Evolutionary conservation across 1,140 invertebrate species (phyloP), one percentile per base, ranked within the genome.

Genomic region (Octopus bimaculoides): DNA sequence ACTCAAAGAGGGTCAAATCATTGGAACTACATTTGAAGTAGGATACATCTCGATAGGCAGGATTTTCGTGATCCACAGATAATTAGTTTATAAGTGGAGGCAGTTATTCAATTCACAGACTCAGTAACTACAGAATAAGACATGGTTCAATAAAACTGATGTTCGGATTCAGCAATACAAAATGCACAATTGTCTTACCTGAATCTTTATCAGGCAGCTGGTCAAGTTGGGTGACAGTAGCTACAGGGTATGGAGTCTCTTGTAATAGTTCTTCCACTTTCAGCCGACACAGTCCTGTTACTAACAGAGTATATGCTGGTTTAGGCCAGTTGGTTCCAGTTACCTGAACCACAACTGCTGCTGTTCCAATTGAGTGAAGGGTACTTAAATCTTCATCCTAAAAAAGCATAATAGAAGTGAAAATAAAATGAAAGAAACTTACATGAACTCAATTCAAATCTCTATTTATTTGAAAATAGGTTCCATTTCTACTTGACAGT

Each of bases 301-400:
- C 90, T 71, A 92, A 86, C 12, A 93, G 81, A 4, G 91, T 92
- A 81, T 92, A 92, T 6, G 91, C 85, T 56, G 91, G 90, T 52
- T 88, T 85, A 1, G 92, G 91, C 91, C 91, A 92, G 83, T 91
- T 92, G 4, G 91, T 92, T 6, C 92, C 91, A 8, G 91, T 91
- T 6, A 92, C 91, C 85, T 92, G 91, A 41, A 92, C 90, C 7
- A 92, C 91, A 73, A 92, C 88, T 12, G 91, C 92, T 77, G 91
- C 91, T 53, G 92, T 92, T 14, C 91, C 92, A 78, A 92, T 89
- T 20, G 87, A 82, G 84, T 91, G 91, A 14, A 91, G 71, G n/a
- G 80, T 80, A 5, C 86, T 82, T 54, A 88, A 61, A 61, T 88
- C 87, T 55, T 87, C 86, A 79, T 84, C 85, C 87, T 88, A 69